Percentiles rank a stretch among this genome's conserved stretches.
Evolutionary conservation across 2,113 vertebrate genomes (phyloP).

Genomic region (Condylura cristata): DNA sequence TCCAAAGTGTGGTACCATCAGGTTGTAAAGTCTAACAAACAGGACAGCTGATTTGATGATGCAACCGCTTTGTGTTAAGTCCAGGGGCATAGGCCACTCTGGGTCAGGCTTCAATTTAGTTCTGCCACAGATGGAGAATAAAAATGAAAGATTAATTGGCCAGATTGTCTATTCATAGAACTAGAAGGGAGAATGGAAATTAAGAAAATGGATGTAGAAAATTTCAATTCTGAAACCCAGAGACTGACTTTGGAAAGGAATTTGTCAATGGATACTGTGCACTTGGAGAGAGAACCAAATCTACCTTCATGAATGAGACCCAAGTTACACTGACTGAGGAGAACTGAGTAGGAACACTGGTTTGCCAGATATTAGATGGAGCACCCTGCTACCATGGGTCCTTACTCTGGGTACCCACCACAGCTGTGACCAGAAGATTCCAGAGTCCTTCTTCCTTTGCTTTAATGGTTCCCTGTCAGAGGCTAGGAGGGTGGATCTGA

Average conservation of each 20-base stretch:
- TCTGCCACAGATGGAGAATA: neutral
- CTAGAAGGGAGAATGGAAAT: neutral
- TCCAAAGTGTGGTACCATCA: neutral
- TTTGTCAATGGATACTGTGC: neutral
- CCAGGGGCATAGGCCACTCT: neutral
- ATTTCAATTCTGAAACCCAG: neutral
- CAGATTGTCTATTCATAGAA: neutral
- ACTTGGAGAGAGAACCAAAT: neutral
- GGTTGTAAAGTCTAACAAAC: neutral
- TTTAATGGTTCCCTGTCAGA: neutral
- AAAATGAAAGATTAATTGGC: neutral
- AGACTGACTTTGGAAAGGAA: neutral
- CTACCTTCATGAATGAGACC: neutral
- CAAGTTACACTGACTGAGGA: neutral
- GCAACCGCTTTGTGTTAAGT: neutral
- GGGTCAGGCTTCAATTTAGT: neutral
- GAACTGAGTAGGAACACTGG: neutral
- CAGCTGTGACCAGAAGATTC: neutral
- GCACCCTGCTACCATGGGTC: neutral
- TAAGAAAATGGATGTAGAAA: neutral
- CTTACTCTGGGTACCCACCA: neutral
- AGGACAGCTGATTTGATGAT: neutral
- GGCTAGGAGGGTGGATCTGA: neutral
- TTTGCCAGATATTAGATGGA: neutral
- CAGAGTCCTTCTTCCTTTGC: neutral